These are phyloP conservation scores for Telmatherina bonti DNA, from an alignment of 2,797 vertebrate species.

Conservation along the genomic window DNA sequence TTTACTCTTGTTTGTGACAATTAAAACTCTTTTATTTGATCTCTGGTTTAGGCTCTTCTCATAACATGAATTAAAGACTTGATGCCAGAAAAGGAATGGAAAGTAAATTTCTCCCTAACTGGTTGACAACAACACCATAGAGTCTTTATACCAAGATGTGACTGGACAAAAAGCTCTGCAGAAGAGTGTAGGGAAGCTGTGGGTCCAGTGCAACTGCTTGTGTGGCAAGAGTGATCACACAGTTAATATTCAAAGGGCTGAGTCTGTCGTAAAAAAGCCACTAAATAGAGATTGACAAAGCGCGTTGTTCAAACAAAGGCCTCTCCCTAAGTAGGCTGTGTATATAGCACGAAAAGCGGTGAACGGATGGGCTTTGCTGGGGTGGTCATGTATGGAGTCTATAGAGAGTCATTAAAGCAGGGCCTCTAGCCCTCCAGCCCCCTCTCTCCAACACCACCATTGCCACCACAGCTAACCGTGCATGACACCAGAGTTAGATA, in stretches of 20 bases:
- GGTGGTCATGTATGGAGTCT: conserved; percentile 79
- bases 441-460: conserved; percentile 30
- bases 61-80: conserved; percentile 52
- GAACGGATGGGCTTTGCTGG: conserved; percentile 68
- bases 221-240: conserved; percentile 86
- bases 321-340: conserved; percentile 78
- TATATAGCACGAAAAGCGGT: conserved; percentile 71
- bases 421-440: conserved; percentile 49
- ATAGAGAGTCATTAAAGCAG: conserved; percentile 78
- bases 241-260: conserved; percentile 85
- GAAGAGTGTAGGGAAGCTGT: conserved; percentile 54
- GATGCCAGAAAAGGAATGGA: conserved; percentile 52
- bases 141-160: conserved; percentile 58
- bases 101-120: conserved; percentile 40
- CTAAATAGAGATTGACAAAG: conserved; percentile 85
- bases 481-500: conserved; percentile 22
- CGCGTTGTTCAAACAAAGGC: conserved; percentile 77
- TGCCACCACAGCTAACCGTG: conserved; percentile 47
- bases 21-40: conserved; percentile 27
- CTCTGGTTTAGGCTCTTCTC: conserved; percentile 22
- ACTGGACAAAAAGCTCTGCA: conserved; percentile 63
- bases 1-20: conserved; percentile 24
- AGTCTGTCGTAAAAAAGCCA: conserved; percentile 79
- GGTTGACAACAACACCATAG: conserved; percentile 56
- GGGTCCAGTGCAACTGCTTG: conserved; percentile 73